Percentiles rank a stretch among this genome's conserved stretches.
These are phyloP conservation scores for Megaleporinus macrocephalus DNA, from an alignment of 2,113 vertebrate genomes.

Conservation along the genomic window DNA sequence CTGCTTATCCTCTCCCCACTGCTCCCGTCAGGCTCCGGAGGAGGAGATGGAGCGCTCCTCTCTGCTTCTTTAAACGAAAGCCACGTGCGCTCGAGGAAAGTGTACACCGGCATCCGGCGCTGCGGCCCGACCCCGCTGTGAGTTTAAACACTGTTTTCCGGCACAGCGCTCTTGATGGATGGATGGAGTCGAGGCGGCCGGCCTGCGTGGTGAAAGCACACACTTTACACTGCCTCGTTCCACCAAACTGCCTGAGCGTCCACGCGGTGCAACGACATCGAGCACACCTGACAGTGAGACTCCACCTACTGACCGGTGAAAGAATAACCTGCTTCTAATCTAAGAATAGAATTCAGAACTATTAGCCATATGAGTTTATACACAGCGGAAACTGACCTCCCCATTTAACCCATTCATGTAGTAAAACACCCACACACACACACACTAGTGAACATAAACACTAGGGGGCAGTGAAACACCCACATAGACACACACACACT, in stretches of 20 bases:
- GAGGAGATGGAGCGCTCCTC: background rate
- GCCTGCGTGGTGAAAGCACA: background rate
- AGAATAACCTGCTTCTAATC: too few species aligned
- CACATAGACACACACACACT: too few species aligned
- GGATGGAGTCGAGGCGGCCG: slow-evolving; percentile 8
- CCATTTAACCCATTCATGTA: too few species aligned
- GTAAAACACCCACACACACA: too few species aligned
- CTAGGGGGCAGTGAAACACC: too few species aligned
- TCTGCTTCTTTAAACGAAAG: slow-evolving; percentile 24
- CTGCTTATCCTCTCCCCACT: slow-evolving; percentile 30
- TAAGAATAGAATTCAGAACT: too few species aligned
- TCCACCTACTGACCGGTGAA: background rate
- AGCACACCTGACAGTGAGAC: slow-evolving; percentile 1
- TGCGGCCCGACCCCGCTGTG: slow-evolving; percentile 23
- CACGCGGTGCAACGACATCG: slow-evolving; percentile 15
- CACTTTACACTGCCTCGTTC: slow-evolving; percentile 23
- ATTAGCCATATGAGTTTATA: too few species aligned
- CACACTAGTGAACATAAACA: too few species aligned
- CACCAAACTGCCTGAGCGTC: slow-evolving; percentile 3
- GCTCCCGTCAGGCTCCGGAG: slow-evolving; percentile 5
- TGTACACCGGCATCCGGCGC: background rate
- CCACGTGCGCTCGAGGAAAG: slow-evolving; percentile 22
- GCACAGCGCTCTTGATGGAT: slow-evolving; percentile 40
- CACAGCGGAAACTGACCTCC: too few species aligned
- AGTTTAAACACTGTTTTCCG: slow-evolving; percentile 46